phyloP scores from a whole-genome alignment of 2,888 invertebrate species.

The Bruchidius siliquastri region DNA sequence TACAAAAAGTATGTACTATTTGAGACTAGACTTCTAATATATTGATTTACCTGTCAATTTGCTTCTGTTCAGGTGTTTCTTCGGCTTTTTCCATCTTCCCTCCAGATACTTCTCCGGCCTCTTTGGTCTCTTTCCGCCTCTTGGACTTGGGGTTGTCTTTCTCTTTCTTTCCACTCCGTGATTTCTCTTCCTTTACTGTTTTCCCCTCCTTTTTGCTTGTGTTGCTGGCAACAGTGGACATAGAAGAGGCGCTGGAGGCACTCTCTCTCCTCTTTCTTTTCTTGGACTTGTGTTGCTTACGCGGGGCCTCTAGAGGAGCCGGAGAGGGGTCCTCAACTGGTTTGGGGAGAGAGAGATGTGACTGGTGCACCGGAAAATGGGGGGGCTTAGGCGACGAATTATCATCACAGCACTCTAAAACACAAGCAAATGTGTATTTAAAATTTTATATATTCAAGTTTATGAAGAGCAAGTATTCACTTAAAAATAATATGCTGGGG shows the following conservation, averaged over 20 bases:
- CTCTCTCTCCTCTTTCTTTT: slow-evolving; percentile 45
- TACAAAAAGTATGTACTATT: too few relatives aligned
- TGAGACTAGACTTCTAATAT: too few relatives aligned
- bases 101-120: not conserved
- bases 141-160: slow-evolving; percentile 38
- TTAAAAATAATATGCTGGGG: too few relatives aligned
- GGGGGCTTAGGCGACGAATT: not conserved
- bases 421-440: not conserved
- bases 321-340: not conserved
- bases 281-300: slow-evolving; percentile 33
- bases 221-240: slow-evolving; percentile 36
- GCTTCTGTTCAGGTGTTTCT: not conserved
- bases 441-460: too few relatives aligned
- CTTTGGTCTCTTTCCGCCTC: slow-evolving; percentile 36
- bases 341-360: not conserved
- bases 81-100: not conserved
- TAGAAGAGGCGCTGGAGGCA: slow-evolving; percentile 43
- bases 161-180: slow-evolving; percentile 11
- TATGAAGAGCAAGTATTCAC: too few relatives aligned
- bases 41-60: not conserved
- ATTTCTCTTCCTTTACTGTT: slow-evolving; percentile 8
- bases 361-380: not conserved
- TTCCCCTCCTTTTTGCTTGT: not conserved
- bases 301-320: slow-evolving; percentile 5
- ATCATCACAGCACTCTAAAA: not conserved